phyloP scores from a whole-genome alignment of 2,113 vertebrate species.

The Chaetodon trifascialis region DNA sequence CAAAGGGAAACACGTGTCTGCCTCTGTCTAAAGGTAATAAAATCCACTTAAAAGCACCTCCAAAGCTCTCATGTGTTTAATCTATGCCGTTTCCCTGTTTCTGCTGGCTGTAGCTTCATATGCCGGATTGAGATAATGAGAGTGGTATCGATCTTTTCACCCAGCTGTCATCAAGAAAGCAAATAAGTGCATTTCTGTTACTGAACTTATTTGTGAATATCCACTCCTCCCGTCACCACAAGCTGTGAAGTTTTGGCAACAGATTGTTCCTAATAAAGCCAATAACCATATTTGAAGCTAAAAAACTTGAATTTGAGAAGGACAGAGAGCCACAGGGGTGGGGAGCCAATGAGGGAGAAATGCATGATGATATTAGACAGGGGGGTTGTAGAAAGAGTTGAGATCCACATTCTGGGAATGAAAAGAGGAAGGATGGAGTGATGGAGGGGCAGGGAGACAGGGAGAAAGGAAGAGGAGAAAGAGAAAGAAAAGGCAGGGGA shows the following conservation, averaged over 20 bases:
- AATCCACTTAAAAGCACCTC: not conserved
- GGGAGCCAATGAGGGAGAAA: not conserved
- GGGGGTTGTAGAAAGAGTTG: not conserved
- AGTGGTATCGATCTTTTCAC: too few species aligned
- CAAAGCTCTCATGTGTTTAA: not conserved
- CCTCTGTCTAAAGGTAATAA: not conserved
- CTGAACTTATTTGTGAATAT: not conserved
- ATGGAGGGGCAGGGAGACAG: constrained; percentile 1
- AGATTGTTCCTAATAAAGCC: not conserved
- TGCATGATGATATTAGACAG: not conserved
- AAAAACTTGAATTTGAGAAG: not conserved
- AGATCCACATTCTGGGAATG: constrained; percentile 2
- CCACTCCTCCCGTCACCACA: not conserved
- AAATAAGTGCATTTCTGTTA: not conserved
- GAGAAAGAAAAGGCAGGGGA: constrained; percentile 19
- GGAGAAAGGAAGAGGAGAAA: constrained; percentile 16
- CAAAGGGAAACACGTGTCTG: not conserved
- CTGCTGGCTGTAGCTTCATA: too few species aligned
- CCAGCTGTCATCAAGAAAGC: too few species aligned
- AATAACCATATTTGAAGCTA: not conserved
- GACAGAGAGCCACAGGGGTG: not conserved
- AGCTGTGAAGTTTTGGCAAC: not conserved
- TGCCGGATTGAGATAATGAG: too few species aligned
- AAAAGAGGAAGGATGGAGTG: constrained; percentile 11
- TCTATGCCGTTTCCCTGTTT: too few species aligned